Conservation (phyloP, 2,797 vertebrate genomes). For the Vespertilio murinus region DNA sequence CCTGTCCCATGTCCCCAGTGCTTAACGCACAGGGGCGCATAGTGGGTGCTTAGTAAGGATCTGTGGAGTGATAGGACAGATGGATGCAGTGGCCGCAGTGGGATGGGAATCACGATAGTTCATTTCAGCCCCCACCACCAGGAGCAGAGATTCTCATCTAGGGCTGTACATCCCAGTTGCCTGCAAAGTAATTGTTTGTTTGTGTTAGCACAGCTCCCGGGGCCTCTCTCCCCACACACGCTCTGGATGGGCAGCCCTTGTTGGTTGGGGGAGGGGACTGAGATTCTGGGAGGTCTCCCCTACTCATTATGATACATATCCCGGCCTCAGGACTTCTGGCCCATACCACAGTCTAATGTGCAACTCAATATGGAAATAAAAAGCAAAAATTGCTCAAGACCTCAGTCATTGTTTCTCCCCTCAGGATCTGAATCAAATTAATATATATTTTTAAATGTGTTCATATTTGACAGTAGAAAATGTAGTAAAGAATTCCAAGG, state of each 20-base stretch:
- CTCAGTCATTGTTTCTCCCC: not conserved
- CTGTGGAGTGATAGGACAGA: not conserved
- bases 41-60: not conserved
- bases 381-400: not conserved
- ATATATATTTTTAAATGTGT: not conserved
- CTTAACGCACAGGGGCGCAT: rapidly evolving
- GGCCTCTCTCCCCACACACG: not conserved
- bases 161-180: not conserved
- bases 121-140: too few relatives aligned
- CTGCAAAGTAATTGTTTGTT: not conserved
- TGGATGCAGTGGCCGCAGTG: not conserved
- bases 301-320: not conserved
- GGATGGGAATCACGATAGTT: not conserved
- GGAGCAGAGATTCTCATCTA: not conserved
- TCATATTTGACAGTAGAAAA: constrained; percentile 30
- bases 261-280: not conserved
- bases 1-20: not conserved
- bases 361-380: not conserved
- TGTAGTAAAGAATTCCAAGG: constrained; percentile 25
- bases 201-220: not conserved
- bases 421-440: constrained; percentile 15
- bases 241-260: not conserved
- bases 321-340: not conserved
- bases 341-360: not conserved
- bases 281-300: not conserved